phyloP scores from a whole-genome alignment of 2,888 invertebrate species.

The Neoaliturus tenellus region DNA sequence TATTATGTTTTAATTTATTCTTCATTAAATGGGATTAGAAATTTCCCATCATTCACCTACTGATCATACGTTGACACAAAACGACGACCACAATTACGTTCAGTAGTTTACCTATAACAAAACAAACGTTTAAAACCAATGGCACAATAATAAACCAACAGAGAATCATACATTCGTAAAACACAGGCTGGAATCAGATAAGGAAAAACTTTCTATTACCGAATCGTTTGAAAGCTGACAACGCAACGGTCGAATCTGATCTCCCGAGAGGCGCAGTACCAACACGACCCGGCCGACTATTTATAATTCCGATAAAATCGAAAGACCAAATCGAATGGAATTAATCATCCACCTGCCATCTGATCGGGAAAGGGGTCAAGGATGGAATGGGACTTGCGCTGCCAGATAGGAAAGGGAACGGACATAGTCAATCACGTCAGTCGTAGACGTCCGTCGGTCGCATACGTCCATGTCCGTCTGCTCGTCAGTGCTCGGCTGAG shows the following conservation, averaged over 20 bases:
- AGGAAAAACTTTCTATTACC: not conserved
- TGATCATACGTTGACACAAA: too few relatives aligned
- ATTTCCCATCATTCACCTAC: too few relatives aligned
- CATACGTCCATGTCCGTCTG: too few relatives aligned
- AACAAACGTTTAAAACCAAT: too few relatives aligned
- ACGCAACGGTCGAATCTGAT: not conserved
- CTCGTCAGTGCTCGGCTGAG: too few relatives aligned
- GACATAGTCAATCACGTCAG: constrained; percentile 37
- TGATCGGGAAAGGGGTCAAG: constrained; percentile 38
- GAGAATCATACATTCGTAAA: too few relatives aligned
- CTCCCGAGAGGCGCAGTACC: constrained; percentile 22
- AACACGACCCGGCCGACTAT: constrained; percentile 22
- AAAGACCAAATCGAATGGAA: constrained; percentile 35
- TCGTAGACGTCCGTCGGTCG: not conserved
- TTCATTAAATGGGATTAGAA: too few relatives aligned
- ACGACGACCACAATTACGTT: too few relatives aligned
- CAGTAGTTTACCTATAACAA: too few relatives aligned
- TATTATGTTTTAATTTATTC: too few relatives aligned
- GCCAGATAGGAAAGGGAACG: not conserved
- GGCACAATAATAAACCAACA: too few relatives aligned
- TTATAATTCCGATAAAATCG: constrained; percentile 45
- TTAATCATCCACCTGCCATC: constrained; percentile 52
- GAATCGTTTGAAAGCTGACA: not conserved
- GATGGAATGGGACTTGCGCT: constrained; percentile 47
- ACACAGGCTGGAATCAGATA: too few relatives aligned